Conservation (phyloP, 2,797 vertebrate species). For the Rhabdomys pumilio region DNA sequence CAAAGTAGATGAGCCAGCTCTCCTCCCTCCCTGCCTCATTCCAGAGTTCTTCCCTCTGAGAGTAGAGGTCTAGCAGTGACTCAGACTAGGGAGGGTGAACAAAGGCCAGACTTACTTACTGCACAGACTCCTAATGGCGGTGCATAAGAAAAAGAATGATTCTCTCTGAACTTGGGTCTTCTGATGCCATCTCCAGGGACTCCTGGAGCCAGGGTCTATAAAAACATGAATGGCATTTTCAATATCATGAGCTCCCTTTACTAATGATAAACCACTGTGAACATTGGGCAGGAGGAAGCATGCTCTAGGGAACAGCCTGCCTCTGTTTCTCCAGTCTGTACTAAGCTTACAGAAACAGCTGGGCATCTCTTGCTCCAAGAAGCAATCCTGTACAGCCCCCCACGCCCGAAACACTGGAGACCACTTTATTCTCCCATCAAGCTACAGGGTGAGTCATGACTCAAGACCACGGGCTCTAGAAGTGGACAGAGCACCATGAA, state of each 20-base stretch:
- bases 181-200: neutral
- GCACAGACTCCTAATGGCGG: neutral
- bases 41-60: conserved; percentile 5
- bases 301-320: neutral
- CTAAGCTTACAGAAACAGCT: neutral
- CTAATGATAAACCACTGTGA: neutral
- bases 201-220: neutral
- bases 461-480: neutral
- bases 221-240: neutral
- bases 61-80: conserved; percentile 8
- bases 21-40: conserved; percentile 58
- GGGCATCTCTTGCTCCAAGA: neutral
- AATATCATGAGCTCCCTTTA: neutral
- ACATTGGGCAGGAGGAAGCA: neutral
- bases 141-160: neutral
- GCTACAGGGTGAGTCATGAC: too few relatives aligned
- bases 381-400: neutral
- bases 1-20: conserved; percentile 60
- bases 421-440: neutral
- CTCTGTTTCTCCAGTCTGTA: neutral
- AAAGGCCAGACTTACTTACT: neutral
- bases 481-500: neutral
- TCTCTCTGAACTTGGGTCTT: neutral
- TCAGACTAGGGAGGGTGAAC: conserved; percentile 2
- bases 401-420: neutral